Conservation (phyloP, 2,113 vertebrate genomes). For the Sitta europaea region DNA sequence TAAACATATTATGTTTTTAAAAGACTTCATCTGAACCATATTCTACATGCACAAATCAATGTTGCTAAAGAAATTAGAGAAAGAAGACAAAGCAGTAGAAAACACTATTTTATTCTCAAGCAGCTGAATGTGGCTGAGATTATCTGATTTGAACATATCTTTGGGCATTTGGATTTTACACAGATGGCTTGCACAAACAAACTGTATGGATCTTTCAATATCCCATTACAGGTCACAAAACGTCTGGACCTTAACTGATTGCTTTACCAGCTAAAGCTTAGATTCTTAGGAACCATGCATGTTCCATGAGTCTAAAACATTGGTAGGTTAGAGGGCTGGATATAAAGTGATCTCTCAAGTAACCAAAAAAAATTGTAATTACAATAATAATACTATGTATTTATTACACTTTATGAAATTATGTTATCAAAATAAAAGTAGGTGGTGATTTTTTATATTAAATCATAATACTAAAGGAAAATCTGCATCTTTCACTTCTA, state of each 20-base stretch:
- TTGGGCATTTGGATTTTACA: neutral
- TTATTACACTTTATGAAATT: neutral
- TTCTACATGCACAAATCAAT: neutral
- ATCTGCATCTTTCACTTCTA: neutral
- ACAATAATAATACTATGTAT: neutral
- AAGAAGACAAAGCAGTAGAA: neutral
- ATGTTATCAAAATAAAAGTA: neutral
- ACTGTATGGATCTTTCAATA: neutral
- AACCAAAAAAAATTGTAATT: neutral
- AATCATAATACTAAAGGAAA: neutral
- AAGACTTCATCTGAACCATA: neutral
- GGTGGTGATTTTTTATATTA: neutral
- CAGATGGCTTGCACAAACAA: neutral
- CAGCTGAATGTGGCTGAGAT: neutral
- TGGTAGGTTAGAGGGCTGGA: neutral
- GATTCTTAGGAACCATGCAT: neutral
- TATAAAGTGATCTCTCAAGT: neutral
- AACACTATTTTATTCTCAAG: neutral
- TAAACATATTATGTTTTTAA: neutral
- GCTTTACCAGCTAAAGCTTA: neutral
- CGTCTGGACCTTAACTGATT: neutral
- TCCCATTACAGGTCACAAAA: neutral
- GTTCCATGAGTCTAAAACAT: neutral
- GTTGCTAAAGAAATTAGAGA: neutral
- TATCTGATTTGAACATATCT: neutral